Base-by-base conservation (phyloP, 2,113 vertebrate species). In the Riparia riparia region DNA sequence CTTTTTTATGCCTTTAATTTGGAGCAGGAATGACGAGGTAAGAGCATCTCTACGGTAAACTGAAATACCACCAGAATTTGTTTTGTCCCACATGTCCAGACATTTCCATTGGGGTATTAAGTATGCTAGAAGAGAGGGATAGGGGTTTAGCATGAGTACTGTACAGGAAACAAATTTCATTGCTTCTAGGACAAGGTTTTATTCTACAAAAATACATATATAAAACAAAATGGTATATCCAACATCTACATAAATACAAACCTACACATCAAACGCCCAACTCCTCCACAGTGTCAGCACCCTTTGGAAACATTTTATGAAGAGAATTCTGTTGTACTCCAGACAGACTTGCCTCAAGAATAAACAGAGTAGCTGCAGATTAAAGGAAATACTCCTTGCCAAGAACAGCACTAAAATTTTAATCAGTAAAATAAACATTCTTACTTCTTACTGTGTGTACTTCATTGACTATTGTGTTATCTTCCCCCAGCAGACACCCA, bases 351-450 rank as follows among this genome's bases (percentile, higher is more conserved):
- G 80, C 92, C 77, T 96, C 72, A 89, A 95, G 85, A 95, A 91
- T 88, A 96, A 97, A 96, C 93, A 97, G 74, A 95, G 84, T 51
- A 95, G 80, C 76, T 93, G 72, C 88, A 95, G 93, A 96, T 97
- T 92, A 97, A 96, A 96, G 96, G 89, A 96, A 94, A 91, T 44
- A 78, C 42, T 90, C 51, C 28, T 37, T 96, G 96, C 92, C 95
- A 97, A 97, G 53, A 96, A 93, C 76, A 96, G 92, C 92, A 96
- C 92, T 96, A 94, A 86, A 95, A 89, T 94, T 92, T 96, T 96
- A 96, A 95, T 96, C 94, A 91, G 83, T 95, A 92, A 96, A 96
- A 90, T 74, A 96, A 96, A 96, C 91, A 95, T 69, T 94, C 92
- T 88, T 90, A 89, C 90, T 96, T 83, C 82, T 97, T 69, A 84